Evolutionary conservation across 1,140 invertebrate genomes (phyloP), one percentile per base, ranked within the genome.

Genomic region (Piezodorus guildinii): DNA sequence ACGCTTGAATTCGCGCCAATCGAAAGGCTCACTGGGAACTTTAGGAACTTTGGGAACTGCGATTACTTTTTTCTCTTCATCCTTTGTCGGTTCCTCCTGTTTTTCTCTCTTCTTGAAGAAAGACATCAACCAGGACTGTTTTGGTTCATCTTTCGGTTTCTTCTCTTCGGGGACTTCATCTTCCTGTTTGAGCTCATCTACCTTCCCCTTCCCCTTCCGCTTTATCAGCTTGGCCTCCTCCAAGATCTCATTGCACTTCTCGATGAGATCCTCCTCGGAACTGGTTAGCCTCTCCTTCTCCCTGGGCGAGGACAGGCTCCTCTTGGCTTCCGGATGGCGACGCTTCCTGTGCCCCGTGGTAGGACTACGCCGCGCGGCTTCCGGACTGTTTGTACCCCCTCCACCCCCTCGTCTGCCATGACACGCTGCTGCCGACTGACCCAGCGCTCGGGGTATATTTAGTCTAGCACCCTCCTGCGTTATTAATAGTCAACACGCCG

Each of bases 11-110:
- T 46, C 19, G 10, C 30, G 27, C n/a, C 51, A 52, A 19, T 61
- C 17, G 15, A 61, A 25, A 45, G 43, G 21, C 17, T 39, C 27
- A 14, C 3, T 34, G 10, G 27, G 62, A 46, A 45, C 45, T 34
- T 25, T 39, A 15, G 23, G 62, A 46, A 45, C 45, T 34, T 25
- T 39, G 5, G 23, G 39, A 15, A 58, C n/a, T 51, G 51, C 39
- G 8, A 25, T 30, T 15, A 23, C 39, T 49, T 64, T 62, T 17
- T 62, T 43, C 46, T 39, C 62, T 60, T 51, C 62, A 17, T 65
- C 49, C 62, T 56, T 65, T 49, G 27, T 52, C n/a, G 43, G 49
- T 34, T 54, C 62, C 54, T 27, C 23, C 49, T 6, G 45, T 17
- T 56, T 25, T 9, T 8, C 52, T 10, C 10, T n/a, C 17, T 49